phyloP scores from a whole-genome alignment of 2,888 invertebrate genomes.

The Hyles lineata region DNA sequence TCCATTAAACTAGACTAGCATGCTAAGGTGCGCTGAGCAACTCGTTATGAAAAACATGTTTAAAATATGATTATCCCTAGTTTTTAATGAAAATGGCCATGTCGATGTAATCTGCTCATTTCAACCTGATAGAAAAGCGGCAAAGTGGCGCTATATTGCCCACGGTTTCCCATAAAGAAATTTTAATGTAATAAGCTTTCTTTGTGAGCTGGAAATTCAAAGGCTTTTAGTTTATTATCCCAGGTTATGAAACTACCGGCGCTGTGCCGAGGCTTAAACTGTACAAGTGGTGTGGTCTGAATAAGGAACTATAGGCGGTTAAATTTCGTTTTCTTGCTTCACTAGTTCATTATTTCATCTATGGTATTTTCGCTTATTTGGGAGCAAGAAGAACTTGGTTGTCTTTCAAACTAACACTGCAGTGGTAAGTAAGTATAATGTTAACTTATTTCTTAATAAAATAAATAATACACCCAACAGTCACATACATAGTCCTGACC shows the following conservation, averaged over 20 bases:
- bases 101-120: slow-evolving; percentile 27
- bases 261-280: slow-evolving; percentile 54
- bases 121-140: slow-evolving; percentile 36
- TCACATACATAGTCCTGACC: no score
- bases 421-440: no score
- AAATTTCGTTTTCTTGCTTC: not conserved
- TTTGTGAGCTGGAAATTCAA: slow-evolving; percentile 72
- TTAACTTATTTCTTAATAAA: no score
- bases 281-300: slow-evolving; percentile 40
- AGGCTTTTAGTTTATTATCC: slow-evolving; percentile 78
- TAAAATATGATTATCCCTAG: slow-evolving; percentile 15
- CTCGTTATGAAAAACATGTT: not conserved
- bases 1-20: not conserved
- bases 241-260: slow-evolving; percentile 70
- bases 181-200: slow-evolving; percentile 77
- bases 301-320: not conserved
- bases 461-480: no score
- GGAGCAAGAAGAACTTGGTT: no score
- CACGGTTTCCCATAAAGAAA: slow-evolving; percentile 52
- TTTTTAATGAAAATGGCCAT: slow-evolving; percentile 11
- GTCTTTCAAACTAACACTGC: no score
- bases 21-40: no score
- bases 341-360: no score
- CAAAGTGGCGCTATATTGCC: slow-evolving; percentile 24
- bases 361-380: no score